phyloP scores from a whole-genome alignment of 2,888 invertebrate genomes.

The Andrena dorsata region DNA sequence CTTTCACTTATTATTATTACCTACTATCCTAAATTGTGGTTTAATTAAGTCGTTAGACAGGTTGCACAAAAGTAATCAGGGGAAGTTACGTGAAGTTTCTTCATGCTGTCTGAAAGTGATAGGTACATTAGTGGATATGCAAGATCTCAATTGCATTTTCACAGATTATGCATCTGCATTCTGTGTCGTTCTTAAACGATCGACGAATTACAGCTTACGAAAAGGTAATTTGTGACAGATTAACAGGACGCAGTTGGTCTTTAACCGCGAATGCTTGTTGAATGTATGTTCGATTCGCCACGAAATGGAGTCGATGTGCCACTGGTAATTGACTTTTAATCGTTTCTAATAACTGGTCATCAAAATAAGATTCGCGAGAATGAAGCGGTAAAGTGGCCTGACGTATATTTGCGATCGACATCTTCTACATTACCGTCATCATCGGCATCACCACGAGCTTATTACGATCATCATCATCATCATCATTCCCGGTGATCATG shows the following conservation, averaged over 20 bases:
- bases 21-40: no score
- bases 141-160: neutral
- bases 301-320: constrained; percentile 45
- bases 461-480: constrained; percentile 39
- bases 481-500: constrained; percentile 39
- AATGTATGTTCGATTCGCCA: constrained; percentile 2
- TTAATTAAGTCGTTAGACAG: no score
- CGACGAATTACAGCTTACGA: constrained; percentile 13
- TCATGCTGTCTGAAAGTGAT: neutral
- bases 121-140: neutral
- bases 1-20: no score
- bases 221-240: constrained; percentile 16
- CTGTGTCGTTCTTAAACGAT: neutral
- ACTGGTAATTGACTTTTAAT: constrained; percentile 77
- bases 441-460: constrained; percentile 33
- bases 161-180: neutral
- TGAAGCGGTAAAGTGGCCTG: constrained; percentile 72
- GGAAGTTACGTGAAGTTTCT: neutral
- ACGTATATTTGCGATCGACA: constrained; percentile 54
- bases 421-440: constrained; percentile 66
- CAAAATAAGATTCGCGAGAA: constrained; percentile 63
- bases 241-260: constrained; percentile 27
- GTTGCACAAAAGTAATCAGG: neutral
- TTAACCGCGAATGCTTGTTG: neutral
- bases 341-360: constrained; percentile 67